Evolutionary conservation across 2,113 vertebrate species (phyloP), one percentile per base, ranked within the genome.

Genomic region (Xerus inauris): DNA sequence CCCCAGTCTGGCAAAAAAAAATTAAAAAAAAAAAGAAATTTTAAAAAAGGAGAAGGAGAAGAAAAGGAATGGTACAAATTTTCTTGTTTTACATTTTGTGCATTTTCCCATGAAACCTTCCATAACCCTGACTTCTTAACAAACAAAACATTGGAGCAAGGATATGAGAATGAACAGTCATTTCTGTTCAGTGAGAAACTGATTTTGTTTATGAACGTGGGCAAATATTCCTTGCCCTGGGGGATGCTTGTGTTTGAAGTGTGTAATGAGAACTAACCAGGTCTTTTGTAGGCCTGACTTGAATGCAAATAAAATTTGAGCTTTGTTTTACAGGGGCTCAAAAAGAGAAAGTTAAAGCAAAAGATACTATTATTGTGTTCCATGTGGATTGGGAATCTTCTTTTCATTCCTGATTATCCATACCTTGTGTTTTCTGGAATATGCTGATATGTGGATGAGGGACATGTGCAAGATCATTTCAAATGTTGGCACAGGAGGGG

Each of bases 291-390:
- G 49, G 26, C 3, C 35, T 47, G 6, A 62, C 67, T 49, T 59
- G 20, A n/a, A 75, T 20, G 35, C 38, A 59, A 91, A 87, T 94
- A 73, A 94, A 88, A 79, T 75, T 30, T 92, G 28, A 96, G 89
- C 35, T 59, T 13, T 8, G 5, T 42, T 90, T 5, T 77, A 47
- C 13, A 47, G 12, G 42, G 76, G 49, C 20, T 84, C 75, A 84
- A 40, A 81, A 87, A 80, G 28, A 90, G 16, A 89, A 80, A 32
- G 17, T 79, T 64, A 84, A 87, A 71, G 49, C 40, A 72, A 89
- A 71, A 85, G 13, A 17, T 14, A 42, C 24, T 30, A 24, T 38
- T 57, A 6, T 20, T 67, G 24, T 42, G 1, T 79, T 94, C 13
- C 35, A 71, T 7, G 3, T 26, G 42, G 64, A 87, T n/a, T 59